Percentiles rank a stretch among this genome's conserved stretches.
These are phyloP conservation scores for Ceratina australensis DNA, from an alignment of 1,140 invertebrate genomes.

Conservation along the genomic window DNA sequence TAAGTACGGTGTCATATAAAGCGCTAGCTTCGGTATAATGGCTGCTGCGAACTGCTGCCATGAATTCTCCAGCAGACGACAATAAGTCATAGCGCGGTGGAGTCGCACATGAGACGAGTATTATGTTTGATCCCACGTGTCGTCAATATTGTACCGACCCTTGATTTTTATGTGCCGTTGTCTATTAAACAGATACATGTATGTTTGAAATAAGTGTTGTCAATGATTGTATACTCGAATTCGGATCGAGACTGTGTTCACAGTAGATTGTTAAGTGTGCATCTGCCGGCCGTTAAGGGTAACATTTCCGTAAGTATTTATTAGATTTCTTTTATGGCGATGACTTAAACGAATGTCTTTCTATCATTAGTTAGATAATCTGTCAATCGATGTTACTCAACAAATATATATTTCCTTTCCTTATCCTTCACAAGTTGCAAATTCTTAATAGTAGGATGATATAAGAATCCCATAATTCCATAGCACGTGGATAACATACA, in stretches of 20 bases:
- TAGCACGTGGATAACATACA: conserved; percentile 30
- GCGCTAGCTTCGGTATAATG: conserved; percentile 22
- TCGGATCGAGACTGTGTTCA: background rate
- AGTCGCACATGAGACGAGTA: conserved; percentile 8
- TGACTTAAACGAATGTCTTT: conserved; percentile 12
- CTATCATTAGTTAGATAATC: background rate
- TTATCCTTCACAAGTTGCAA: background rate
- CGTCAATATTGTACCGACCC: background rate
- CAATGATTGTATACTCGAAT: background rate
- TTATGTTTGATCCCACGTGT: background rate
- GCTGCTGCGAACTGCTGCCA: background rate
- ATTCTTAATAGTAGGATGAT: background rate
- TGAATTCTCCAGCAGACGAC: conserved; percentile 35
- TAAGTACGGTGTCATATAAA: background rate
- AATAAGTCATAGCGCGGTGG: conserved; percentile 9
- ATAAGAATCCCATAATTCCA: conserved; percentile 36
- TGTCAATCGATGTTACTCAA: background rate
- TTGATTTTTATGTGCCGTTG: background rate
- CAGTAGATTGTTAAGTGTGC: background rate
- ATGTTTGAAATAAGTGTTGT: background rate
- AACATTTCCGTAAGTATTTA: conserved; percentile 40
- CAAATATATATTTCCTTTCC: background rate
- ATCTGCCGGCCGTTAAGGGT: conserved; percentile 10
- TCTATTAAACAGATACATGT: no score
- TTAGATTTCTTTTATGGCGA: background rate